Base-by-base conservation (phyloP, 2,113 vertebrate species). In the Hydrochoerus hydrochaeris region DNA sequence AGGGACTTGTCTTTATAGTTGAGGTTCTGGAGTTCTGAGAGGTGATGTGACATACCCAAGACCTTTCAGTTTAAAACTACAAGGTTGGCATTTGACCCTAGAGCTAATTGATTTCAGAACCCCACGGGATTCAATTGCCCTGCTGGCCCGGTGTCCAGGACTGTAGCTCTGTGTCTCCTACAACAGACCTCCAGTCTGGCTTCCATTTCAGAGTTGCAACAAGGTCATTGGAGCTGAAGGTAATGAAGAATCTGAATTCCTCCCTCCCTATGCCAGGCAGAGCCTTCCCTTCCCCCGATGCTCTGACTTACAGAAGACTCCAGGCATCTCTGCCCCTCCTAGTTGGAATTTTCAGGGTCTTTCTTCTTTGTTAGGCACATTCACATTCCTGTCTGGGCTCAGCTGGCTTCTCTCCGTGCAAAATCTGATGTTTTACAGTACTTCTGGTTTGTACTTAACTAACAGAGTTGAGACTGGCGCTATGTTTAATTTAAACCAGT, bases 361-460 rank as follows among this genome's bases (percentile, higher is more conserved):
- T 11, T 30, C 8, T 71, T 88, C 11, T 89, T 65, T 60, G 24
- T 14, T 2, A 38, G 69, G 38, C 6, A 3, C 44, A 65, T 63
- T 28, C 12, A 1, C 32, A 49, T 75, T 89, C 54, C 88, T 60
- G 10, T 35, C 26, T 22, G 88, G 38, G 62, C 63, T 83, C 95
- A 90, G 77, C 63, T 28, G 82, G 77, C 57, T 65, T 12, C n/a
- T 90, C 44, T 97, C 89, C 44, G 0, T 86, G 73, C 73, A 91
- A 86, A 94, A 94, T 94, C 73, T 82, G 77, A 82, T 73, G 83
- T 95, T 88, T 94, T 89, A 38, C 67, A 69, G 67, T 38, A 54
- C 44, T 91, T 92, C 60, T 82, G 88, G 80, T 91, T 86, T 88
- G 73, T 63, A 6, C 58, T 92, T 62, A 63, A 88, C 85, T 71